These are phyloP conservation scores for Tragulus kanchil DNA, from an alignment of 2,113 vertebrate species.

Conservation along the genomic window DNA sequence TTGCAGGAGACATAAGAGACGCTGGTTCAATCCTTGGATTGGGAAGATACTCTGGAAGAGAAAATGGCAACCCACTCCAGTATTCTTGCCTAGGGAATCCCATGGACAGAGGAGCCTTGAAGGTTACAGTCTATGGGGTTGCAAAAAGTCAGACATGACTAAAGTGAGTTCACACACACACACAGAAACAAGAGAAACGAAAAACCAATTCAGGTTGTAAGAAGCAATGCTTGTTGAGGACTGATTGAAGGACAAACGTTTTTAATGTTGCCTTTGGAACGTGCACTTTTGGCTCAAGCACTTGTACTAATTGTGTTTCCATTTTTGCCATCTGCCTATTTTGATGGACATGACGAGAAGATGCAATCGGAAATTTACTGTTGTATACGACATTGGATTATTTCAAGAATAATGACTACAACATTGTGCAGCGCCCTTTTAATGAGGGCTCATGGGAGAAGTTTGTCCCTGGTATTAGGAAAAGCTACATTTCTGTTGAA, in stretches of 20 bases:
- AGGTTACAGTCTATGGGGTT: too few species aligned
- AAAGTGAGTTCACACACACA: too few species aligned
- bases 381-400: neutral
- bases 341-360: slow-evolving; percentile 16
- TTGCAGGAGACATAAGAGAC: too few species aligned
- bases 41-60: too few species aligned
- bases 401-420: neutral
- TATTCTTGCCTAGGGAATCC: too few species aligned
- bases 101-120: too few species aligned
- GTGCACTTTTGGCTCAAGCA: neutral
- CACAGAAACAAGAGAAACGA: too few species aligned
- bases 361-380: neutral
- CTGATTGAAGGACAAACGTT: neutral
- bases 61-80: too few species aligned
- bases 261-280: neutral
- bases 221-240: neutral
- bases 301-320: neutral
- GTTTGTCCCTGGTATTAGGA: slow-evolving; percentile 41
- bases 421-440: neutral
- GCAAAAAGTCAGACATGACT: too few species aligned
- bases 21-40: too few species aligned
- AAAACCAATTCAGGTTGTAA: neutral
- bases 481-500: neutral
- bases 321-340: slow-evolving; percentile 7
- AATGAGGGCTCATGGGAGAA: neutral